Percentiles rank a stretch among this genome's conserved stretches.
Conservation (phyloP, 2,113 vertebrate genomes). For the Mionectes macconnelli region DNA sequence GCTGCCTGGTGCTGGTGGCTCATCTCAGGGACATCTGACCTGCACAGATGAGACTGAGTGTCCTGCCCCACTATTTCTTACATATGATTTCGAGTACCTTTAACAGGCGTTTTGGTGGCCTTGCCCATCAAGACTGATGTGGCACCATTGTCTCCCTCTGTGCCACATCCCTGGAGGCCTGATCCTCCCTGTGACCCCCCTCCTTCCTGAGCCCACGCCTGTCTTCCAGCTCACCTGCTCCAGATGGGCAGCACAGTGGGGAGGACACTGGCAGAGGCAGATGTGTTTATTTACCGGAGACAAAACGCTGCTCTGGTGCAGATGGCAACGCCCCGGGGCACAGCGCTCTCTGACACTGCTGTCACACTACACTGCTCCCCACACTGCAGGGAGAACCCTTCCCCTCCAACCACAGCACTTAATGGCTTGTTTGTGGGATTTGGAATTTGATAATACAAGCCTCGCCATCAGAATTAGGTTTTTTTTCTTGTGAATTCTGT, state of each 20-base stretch:
- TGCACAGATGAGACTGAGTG: conserved; percentile 46
- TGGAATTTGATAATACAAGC: not conserved
- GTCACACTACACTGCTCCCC: conserved; percentile 64
- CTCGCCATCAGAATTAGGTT: not conserved
- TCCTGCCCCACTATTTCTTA: conserved; percentile 45
- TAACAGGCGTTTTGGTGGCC: conserved; percentile 55
- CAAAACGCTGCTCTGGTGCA: conserved; percentile 70
- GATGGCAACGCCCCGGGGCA: conserved; percentile 78
- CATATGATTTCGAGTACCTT: conserved; percentile 32
- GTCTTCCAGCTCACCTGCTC: conserved; percentile 78
- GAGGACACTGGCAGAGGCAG: conserved; percentile 80
- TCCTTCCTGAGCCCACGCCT: conserved; percentile 48
- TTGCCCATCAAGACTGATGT: conserved; percentile 50
- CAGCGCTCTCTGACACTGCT: conserved; percentile 71
- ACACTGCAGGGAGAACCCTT: conserved; percentile 12
- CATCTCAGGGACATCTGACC: conserved; percentile 6
- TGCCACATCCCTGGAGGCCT: conserved; percentile 58
- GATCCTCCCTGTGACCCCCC: not conserved
- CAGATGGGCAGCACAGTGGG: conserved; percentile 81
- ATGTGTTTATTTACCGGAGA: conserved; percentile 83
- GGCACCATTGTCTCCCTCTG: conserved; percentile 38
- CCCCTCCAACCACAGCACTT: not conserved
- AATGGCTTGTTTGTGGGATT: not conserved
- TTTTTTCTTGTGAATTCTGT: not conserved
- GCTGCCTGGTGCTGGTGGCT: not conserved